Evolutionary conservation across 92 coral and sea anemone genomes (phyloP), one percentile per base, ranked within the genome.

Genomic region (Chrysogorgia sp.): DNA sequence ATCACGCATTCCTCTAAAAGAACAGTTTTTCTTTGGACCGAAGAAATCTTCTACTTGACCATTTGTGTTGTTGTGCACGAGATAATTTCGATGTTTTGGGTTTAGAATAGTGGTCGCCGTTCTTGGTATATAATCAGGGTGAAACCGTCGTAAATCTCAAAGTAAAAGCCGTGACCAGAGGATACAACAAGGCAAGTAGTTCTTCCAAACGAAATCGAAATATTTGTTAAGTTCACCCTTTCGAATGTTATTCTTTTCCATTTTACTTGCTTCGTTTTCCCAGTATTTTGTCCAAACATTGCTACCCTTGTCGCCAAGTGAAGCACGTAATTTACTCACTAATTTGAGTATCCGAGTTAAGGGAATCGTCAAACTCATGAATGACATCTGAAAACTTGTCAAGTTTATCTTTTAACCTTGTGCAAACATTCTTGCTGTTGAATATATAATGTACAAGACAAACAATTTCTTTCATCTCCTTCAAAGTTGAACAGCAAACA

Each of bases 111-210:
- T 49, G 15, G 29, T 10, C 1, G 1, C 34, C 15, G 30, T 43
- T 71, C 20, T 28, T 26, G 77, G 29, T 7, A 57, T 28, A 71
- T 48, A 57, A 32, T 61, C 23, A 10, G 14, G 7, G 26, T 56
- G 7, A 56, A 56, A 56, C 21, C 63, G 12, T 25, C 25, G n/a
- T 3, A 40, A 10, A 15, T 71, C 63, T n/a, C 77, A 61, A 34
- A 71, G 31, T 0, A 71, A 24, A 7, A 71, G 22, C 20, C 58
- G 29, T 4, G 77, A 45, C 77, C 77, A 71, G 34, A 71, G 40
- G 41, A 52, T 45, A 12, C 77, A 71, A 2, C 58, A 30, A 21
- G 77, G 77, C 43, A 71, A 22, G 12, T 71, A 71, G n/a, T 45
- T 52, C n/a, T 71, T 49, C 2, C 8, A 15, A 6, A 49, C 59